A percentile compares a stretch with the other conserved stretches of the same genome.
phyloP scores from a whole-genome alignment of 2,797 vertebrate genomes.

The Cryptoprocta ferox region DNA sequence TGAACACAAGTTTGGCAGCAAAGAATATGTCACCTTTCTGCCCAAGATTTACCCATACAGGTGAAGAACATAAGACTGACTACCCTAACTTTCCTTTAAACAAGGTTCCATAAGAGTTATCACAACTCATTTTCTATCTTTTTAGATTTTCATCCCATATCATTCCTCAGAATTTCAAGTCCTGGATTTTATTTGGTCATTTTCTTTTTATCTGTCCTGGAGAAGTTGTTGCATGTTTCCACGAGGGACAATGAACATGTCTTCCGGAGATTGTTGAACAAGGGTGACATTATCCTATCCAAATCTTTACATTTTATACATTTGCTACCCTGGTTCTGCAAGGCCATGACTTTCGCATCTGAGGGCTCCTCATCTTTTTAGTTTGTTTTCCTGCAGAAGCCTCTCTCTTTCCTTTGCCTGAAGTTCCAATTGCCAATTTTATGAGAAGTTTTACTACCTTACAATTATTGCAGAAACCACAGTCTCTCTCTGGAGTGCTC shows the following conservation, averaged over 20 bases:
- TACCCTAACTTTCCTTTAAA: not conserved
- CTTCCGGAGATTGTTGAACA: not conserved
- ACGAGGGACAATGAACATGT: not conserved
- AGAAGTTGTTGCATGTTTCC: slow-evolving; percentile 16
- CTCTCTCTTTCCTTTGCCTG: not conserved
- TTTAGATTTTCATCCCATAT: not conserved
- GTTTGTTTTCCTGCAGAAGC: not conserved
- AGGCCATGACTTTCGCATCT: not conserved
- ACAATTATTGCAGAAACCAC: not conserved
- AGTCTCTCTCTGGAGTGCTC: not conserved
- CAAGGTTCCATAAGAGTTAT: not conserved
- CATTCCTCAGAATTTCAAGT: slow-evolving; percentile 28
- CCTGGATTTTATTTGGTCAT: slow-evolving; percentile 8
- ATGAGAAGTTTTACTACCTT: not conserved
- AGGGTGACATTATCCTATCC: not conserved
- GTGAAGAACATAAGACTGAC: not conserved
- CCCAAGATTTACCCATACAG: not conserved
- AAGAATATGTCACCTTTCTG: not conserved
- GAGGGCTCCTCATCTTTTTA: not conserved
- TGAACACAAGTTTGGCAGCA: not conserved
- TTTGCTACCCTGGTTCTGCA: not conserved
- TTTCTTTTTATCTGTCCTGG: not conserved
- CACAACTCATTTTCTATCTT: not conserved
- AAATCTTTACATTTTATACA: not conserved
- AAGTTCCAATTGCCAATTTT: not conserved